Evolutionary conservation across 2,888 invertebrate genomes (phyloP), one percentile per base, ranked within the genome.

Genomic region (Hydrotaea cyrtoneurina): DNA sequence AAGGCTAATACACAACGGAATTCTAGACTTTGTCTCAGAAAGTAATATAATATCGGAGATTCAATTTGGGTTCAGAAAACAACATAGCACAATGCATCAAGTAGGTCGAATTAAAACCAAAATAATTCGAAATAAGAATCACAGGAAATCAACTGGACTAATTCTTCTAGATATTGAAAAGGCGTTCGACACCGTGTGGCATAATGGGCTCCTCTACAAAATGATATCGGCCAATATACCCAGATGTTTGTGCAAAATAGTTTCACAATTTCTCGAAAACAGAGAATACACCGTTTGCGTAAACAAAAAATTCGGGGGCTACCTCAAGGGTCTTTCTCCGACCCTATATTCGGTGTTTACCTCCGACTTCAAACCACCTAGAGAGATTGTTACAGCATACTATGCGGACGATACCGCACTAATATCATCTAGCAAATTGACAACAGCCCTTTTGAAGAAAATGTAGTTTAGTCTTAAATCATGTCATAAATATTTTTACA

Each of bases 91-190:
- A 2, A 21, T 55, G 19, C 19, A 55, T 21, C 55, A 55, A 10
- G 21, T 55, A 3, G 19, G 55, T 1, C 5, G 55, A 55, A 55
- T 55, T 10, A 55, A 55, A 17, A 59, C 21, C 21, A 59, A 59
- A n/a, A n/a, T n/a, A n/a, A n/a, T n/a, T n/a, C n/a, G n/a, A n/a
- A n/a, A n/a, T n/a, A n/a, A n/a, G n/a, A 59, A 15, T 23, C 1
- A 59, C 10, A 64, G 36, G 7, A 15, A n/a, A 31, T 36, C 31
- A 21, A 64, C 31, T 15, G 64, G 31, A 10, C 2, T 64, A 15
- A 64, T 64, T 36, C 64, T 64, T n/a, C 17, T 64, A n/a, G 64
- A 64, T 15, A 64, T 64, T 17, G 64, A 64, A 15, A 59, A 59
- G 10, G 57, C 57, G 8, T 59, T 39, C 26, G 36, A 64, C 64